Conservation (phyloP, 2,113 vertebrate genomes). For the Scytalopus superciliaris region DNA sequence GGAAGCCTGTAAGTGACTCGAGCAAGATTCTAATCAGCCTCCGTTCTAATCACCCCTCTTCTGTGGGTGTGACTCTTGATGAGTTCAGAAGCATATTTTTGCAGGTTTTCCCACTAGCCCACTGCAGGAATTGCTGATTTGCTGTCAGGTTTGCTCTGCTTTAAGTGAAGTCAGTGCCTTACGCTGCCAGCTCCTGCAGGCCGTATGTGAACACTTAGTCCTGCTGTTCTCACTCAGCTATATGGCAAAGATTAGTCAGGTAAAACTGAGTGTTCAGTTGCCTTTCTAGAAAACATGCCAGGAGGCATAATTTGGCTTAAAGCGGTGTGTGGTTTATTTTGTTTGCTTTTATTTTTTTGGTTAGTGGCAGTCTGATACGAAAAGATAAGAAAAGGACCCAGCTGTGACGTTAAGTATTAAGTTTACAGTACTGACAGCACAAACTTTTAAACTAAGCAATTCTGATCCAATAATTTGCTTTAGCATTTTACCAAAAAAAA, state of each 20-base stretch:
- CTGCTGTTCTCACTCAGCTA: neutral
- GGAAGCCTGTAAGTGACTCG: neutral
- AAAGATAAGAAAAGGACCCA: neutral
- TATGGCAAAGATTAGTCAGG: neutral
- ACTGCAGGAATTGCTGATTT: neutral
- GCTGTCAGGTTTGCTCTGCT: neutral
- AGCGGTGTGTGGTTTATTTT: neutral
- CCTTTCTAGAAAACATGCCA: neutral
- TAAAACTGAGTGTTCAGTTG: neutral
- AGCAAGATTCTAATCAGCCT: neutral
- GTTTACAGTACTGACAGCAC: neutral
- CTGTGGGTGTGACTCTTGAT: neutral
- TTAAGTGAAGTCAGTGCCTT: neutral
- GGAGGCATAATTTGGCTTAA: neutral
- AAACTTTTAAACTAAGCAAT: neutral
- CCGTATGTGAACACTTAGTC: neutral
- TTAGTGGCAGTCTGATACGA: neutral
- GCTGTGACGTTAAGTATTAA: neutral
- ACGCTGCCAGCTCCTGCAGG: neutral
- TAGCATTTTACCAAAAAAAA: neutral
- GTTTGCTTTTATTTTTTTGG: fast-evolving
- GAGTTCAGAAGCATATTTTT: neutral
- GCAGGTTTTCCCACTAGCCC: neutral
- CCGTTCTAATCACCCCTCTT: fast-evolving
- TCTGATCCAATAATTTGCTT: neutral